Percentiles rank a stretch among this genome's conserved stretches.
Evolutionary conservation across 1,140 invertebrate species (phyloP).

Genomic region (Eumeta japonica): DNA sequence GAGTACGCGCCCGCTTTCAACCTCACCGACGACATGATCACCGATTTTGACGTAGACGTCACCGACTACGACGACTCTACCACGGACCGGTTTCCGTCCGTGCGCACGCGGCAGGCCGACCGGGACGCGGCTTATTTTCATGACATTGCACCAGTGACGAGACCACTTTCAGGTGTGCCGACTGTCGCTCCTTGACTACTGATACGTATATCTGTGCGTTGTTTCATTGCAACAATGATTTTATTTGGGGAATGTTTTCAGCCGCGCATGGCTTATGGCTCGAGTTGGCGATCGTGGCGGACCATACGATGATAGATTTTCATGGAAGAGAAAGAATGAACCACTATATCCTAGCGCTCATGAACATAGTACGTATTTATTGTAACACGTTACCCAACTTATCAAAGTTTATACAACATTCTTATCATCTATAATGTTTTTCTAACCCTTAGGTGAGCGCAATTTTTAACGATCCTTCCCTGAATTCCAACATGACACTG

Average conservation of each 20-base stretch:
- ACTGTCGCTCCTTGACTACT: too few relatives aligned
- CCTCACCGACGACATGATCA: slow-evolving; percentile 40
- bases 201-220: too few relatives aligned
- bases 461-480: slow-evolving; percentile 69
- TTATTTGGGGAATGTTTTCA: slow-evolving; percentile 21
- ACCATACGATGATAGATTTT: slow-evolving; percentile 69
- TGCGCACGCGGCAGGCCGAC: slow-evolving; percentile 25
- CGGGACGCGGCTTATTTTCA: slow-evolving; percentile 29
- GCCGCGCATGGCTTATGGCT: slow-evolving; percentile 60
- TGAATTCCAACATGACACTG: slow-evolving; percentile 67
- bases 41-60: slow-evolving; percentile 44
- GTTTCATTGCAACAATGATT: too few relatives aligned
- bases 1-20: slow-evolving; percentile 33
- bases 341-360: slow-evolving; percentile 71
- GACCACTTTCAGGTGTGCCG: slow-evolving; percentile 44
- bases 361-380: slow-evolving; percentile 70
- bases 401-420: neutral
- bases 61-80: slow-evolving; percentile 24
- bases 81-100: slow-evolving; percentile 21
- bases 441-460: slow-evolving; percentile 71
- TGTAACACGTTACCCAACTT: too few relatives aligned
- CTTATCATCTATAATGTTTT: too few relatives aligned
- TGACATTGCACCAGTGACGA: slow-evolving; percentile 24
- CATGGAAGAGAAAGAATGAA: slow-evolving; percentile 66
- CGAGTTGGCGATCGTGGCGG: slow-evolving; percentile 68